Base-by-base conservation (phyloP, 2,888 invertebrate species). In the Lysandra coridon region DNA sequence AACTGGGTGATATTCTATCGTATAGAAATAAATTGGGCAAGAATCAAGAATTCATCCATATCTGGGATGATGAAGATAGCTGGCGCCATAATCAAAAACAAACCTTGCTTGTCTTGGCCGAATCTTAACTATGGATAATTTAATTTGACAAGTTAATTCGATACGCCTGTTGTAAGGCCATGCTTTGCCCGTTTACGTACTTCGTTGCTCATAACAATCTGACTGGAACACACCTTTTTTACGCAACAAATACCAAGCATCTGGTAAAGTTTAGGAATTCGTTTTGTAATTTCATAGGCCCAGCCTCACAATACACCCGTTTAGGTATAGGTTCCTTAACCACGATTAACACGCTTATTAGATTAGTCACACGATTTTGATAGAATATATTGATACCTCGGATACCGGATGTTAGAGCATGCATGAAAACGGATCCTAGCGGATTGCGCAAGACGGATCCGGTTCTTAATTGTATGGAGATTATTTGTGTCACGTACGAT, bases 401-500 rank as follows among this genome's bases (percentile, higher is more conserved):
- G 14, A 49, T 75, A 30, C 17, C 49, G 75, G 44, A 49, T 49
- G 53, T 75, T 44, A 49, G 12, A 30, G 53, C 69, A 69, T 73
- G 57, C 60, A 73, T 60, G 37, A 74, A 79, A 79, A 74, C 78
- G 78, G 78, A 79, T 79, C 37, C 57, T 53, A 73, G 73, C 64
- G 69, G 69, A 79, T 79, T 79, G 30, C 75, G 79, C 75, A 64
- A 79, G 30, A 73, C 57, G 74, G 53, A 74, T 23, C 75, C 79
- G 79, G 79, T 75, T 79, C 37, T 17, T 44, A 30, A 44, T 57
- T 44, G 44, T 10, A 30, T 62, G 23, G 44, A 40, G 73, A 74
- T 62, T 40, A 49, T 69, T 69, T 73, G 57, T 79, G 79, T 79
- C 79, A 79, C 79, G 79, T 79, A 79, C 14, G 23, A 75, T 62